Base-by-base conservation (phyloP, 2,888 invertebrate genomes). In the Stictocephala bisonia region DNA sequence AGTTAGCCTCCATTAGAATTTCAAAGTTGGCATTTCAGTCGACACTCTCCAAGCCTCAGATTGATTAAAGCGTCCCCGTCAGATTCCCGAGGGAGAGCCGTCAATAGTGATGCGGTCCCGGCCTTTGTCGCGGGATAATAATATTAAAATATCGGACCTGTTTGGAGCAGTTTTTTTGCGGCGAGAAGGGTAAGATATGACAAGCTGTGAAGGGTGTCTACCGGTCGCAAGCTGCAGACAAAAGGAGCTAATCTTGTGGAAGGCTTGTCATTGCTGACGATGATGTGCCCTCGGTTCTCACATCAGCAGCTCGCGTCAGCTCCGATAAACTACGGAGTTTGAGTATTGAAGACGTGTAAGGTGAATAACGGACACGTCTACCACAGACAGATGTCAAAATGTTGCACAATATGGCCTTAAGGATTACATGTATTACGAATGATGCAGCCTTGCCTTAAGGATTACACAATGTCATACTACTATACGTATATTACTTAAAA, bases 101-200 rank as follows among this genome's bases (percentile, higher is more conserved):
- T 48, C 26, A 51, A 51, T 26, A 22, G 40, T 40, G 58, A 29
- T 60, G 60, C 60, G 60, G 60, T 60, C 41, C 64, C 1, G 26
- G n/a, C 44, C n/a, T 40, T 64, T 64, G 64, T 64, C 64, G 60
- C 22, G n/a, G 64, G 44, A 44, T 64, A 64, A 64, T 64, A 64
- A 64, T 64, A 64, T 64, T 64, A 64, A 64, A 64, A 64, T 64
- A 64, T 64, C 64, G 41, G 64, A 64, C 64, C 64, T 64, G 64
- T 64, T 64, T 64, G 9, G 15, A 15, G 44, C 13, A 9, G 11
- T 44, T 44, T 44, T 31, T 31, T 6, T 11, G 11, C 35, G 35
- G 6, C 35, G 6, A 7, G 35, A 31, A 6, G 35, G 11, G 35
- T 6, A 31, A 6, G 35, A 11, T 9, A 6, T 6, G 6, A 11